Evolutionary conservation across 64 coral and sea anemone genomes (phyloP).

Genomic region (Trachythela sp.): DNA sequence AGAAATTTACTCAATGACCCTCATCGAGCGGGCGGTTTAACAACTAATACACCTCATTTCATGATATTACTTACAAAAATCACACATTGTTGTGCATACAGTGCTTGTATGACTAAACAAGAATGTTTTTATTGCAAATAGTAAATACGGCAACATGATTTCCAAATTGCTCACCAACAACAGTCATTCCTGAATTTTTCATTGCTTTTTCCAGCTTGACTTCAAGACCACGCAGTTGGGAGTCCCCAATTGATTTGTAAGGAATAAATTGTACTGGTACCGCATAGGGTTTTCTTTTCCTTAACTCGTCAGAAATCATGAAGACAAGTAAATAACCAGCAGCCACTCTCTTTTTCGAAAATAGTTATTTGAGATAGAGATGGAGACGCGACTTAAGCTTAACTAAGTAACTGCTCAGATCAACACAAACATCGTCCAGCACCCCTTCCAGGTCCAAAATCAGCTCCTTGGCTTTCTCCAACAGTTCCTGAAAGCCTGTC

Average conservation of each 20-base stretch:
- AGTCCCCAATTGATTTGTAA: background rate
- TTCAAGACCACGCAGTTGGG: background rate
- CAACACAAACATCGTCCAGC: background rate
- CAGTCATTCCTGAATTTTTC: background rate
- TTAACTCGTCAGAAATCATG: background rate
- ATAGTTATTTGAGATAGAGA: background rate
- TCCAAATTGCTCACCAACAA: background rate
- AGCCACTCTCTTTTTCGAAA: background rate
- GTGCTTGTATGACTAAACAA: no score
- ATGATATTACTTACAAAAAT: no score
- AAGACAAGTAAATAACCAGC: background rate
- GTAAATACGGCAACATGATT: background rate
- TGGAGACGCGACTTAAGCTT: background rate
- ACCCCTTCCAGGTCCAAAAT: background rate
- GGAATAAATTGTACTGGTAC: background rate
- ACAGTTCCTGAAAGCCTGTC: background rate
- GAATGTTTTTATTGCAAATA: no score
- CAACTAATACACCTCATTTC: no score
- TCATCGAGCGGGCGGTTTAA: no score
- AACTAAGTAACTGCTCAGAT: background rate
- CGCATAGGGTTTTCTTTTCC: background rate
- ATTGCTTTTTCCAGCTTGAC: background rate
- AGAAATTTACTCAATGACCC: no score
- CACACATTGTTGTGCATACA: no score
- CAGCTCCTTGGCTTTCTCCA: background rate